Evolutionary conservation across 2,113 vertebrate species (phyloP).

Genomic region (Chaetorhynchus papuensis): DNA sequence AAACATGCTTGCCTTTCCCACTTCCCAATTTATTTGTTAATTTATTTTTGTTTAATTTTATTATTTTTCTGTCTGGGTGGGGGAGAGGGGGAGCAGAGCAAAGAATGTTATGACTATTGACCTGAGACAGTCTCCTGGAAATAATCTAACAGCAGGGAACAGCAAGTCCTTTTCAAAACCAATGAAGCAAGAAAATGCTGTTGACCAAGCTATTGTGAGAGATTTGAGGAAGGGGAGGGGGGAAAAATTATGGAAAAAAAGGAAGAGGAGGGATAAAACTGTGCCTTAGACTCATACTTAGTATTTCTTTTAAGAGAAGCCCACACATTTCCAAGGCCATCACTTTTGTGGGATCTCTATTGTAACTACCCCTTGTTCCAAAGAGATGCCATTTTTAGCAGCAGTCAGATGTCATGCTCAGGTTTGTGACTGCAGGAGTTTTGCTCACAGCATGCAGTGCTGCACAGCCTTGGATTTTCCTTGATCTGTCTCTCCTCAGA

Average conservation of each 20-base stretch:
- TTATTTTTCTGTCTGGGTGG: not conserved
- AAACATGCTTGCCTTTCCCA: not conserved
- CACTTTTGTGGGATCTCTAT: not conserved
- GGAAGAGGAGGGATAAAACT: not conserved
- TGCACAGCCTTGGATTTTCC: not conserved
- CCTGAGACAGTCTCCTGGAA: constrained; percentile 65
- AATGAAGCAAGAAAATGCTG: constrained; percentile 66
- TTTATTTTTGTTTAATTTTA: not conserved
- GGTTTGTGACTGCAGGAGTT: not conserved
- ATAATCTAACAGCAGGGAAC: constrained; percentile 64
- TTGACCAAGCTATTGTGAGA: constrained; percentile 57
- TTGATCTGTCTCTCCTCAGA: not conserved
- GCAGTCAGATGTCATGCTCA: not conserved
- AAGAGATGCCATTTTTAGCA: not conserved
- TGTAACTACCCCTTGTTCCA: not conserved
- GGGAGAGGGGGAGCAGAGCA: not conserved
- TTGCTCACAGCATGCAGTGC: not conserved
- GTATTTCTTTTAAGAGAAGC: not conserved
- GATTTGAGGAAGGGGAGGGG: not conserved
- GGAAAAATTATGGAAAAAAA: not conserved
- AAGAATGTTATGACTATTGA: constrained; percentile 44
- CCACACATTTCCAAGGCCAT: not conserved
- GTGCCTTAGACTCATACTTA: not conserved
- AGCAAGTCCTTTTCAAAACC: constrained; percentile 64
- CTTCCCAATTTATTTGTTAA: not conserved